A percentile compares a stretch with the other conserved stretches of the same genome.
Conservation (phyloP, 2,888 invertebrate genomes). For the Aspidiotus destructor region DNA sequence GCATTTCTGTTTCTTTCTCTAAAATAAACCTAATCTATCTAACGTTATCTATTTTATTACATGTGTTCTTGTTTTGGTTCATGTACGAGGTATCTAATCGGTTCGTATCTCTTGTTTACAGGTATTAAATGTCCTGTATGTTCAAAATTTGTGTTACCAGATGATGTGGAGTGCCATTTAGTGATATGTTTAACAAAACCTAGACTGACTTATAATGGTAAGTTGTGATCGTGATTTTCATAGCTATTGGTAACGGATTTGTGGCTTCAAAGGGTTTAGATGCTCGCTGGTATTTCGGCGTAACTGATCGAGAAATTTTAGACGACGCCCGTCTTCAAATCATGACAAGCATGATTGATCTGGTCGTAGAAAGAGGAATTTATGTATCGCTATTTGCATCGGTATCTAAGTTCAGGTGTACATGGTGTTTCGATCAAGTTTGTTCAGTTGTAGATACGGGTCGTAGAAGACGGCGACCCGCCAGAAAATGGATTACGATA, state of each 20-base stretch:
- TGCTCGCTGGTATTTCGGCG: background rate
- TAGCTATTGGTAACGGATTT: background rate
- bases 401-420: too few relatives aligned
- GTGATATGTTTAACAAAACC: conserved; percentile 99
- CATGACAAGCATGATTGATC: background rate
- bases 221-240: conserved; percentile 41
- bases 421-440: too few relatives aligned
- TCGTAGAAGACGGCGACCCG: too few relatives aligned
- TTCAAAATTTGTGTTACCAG: conserved; percentile 94
- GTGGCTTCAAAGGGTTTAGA: too few relatives aligned
- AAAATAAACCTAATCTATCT: too few relatives aligned
- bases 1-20: too few relatives aligned
- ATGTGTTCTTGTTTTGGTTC: background rate
- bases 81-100: conserved; percentile 3
- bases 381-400: too few relatives aligned
- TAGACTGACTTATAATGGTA: conserved; percentile 96
- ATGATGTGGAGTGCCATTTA: conserved; percentile 98
- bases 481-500: too few relatives aligned
- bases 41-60: background rate
- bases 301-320: background rate
- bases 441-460: too few relatives aligned
- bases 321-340: background rate
- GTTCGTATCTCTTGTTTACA: conserved; percentile 42
- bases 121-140: conserved; percentile 99
- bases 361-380: background rate